A percentile compares a stretch with the other conserved stretches of the same genome.
These are phyloP conservation scores for Pristis pectinata DNA, from an alignment of 2,797 vertebrate genomes.

Conservation along the genomic window DNA sequence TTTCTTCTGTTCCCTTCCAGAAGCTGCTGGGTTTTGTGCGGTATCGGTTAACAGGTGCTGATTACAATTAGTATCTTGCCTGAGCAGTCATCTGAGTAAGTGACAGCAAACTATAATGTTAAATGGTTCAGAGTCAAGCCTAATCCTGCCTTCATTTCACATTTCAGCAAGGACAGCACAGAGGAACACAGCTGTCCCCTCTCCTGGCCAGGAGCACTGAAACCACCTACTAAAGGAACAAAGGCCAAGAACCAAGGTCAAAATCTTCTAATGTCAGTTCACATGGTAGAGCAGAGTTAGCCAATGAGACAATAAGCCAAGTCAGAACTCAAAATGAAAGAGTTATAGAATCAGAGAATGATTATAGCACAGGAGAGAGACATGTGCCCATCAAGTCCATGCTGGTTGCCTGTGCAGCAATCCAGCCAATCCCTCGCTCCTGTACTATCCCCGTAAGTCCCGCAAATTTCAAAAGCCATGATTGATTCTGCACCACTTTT, in stretches of 20 bases:
- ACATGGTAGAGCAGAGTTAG: not conserved
- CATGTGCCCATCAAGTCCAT: too few species aligned
- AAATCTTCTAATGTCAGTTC: not conserved
- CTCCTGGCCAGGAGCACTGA: not conserved
- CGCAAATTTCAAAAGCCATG: too few species aligned
- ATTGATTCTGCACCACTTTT: too few species aligned
- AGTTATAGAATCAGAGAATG: too few species aligned
- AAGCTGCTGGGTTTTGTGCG: not conserved
- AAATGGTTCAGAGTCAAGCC: not conserved
- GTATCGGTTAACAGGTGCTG: not conserved
- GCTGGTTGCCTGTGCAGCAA: too few species aligned
- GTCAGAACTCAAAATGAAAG: not conserved
- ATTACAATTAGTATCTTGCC: not conserved
- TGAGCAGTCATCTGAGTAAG: not conserved
- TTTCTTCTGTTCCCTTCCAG: not conserved
- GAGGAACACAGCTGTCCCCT: not conserved
- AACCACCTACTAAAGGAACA: not conserved
- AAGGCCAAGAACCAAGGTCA: not conserved
- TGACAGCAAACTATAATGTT: not conserved
- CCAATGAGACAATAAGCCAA: not conserved
- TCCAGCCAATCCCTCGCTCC: too few species aligned
- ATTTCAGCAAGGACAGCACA: not conserved
- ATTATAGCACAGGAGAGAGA: too few species aligned
- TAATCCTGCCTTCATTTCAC: not conserved
- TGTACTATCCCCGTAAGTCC: too few species aligned